These are phyloP conservation scores for Therioaphis trifolii DNA, from an alignment of 2,888 invertebrate species.

Conservation along the genomic window DNA sequence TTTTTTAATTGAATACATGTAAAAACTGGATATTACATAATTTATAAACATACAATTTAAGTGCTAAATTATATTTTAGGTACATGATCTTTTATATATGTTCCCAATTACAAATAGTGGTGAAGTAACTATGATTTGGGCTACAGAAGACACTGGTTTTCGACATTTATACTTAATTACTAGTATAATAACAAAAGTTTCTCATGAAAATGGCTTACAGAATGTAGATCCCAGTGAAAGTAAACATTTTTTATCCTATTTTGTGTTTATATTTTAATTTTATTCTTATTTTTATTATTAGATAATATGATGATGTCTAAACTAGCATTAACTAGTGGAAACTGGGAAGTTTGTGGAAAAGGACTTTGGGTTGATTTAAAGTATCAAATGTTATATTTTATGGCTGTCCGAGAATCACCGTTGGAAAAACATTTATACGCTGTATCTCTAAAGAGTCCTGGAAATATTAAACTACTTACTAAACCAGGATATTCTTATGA, in stretches of 20 bases:
- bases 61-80: constrained; percentile 68
- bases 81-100: constrained; percentile 88
- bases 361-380: constrained; percentile 88
- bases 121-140: constrained; percentile 84
- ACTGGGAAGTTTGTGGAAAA: constrained; percentile 91
- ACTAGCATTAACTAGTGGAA: constrained; percentile 84
- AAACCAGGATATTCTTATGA: constrained; percentile 86
- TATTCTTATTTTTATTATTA: constrained; percentile 17
- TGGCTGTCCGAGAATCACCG: constrained; percentile 89
- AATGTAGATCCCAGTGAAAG: constrained; percentile 64
- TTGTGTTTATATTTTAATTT: not conserved
- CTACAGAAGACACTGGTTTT: constrained; percentile 90
- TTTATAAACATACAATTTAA: constrained; percentile 1
- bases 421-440: constrained; percentile 93
- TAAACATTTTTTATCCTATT: constrained; percentile 24
- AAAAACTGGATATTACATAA: not conserved
- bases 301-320: constrained; percentile 70
- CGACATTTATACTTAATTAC: constrained; percentile 87
- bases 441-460: constrained; percentile 79
- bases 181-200: constrained; percentile 70
- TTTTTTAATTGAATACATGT: not conserved
- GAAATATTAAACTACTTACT: constrained; percentile 81
- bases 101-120: constrained; percentile 71
- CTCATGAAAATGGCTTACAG: constrained; percentile 65
- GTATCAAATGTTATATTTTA: constrained; percentile 87